Base-by-base conservation (phyloP, 2,888 invertebrate genomes). In the Drosophila incognita region DNA sequence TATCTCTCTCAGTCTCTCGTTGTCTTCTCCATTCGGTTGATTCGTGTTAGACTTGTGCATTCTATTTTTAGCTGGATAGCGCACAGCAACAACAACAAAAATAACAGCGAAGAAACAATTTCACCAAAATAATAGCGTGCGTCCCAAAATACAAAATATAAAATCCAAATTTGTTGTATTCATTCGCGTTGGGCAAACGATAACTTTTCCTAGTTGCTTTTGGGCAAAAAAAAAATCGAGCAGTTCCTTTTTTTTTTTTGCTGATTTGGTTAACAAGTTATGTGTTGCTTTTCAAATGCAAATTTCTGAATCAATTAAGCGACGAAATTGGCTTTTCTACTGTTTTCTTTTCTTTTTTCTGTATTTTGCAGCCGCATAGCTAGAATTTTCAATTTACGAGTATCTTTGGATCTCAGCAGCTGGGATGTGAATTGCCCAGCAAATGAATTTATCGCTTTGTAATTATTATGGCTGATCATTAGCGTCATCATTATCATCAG, bases 381-480 rank as follows among this genome's bases (percentile, higher is more conserved):
- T 15, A 35, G 24, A 52, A 60, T 24, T 40, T 69, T 49, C 51
- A 60, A 68, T 70, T 68, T 58, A 38, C 36, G 11, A 24, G 31
- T 54, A n/a, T 36, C 54, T 42, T 61, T 56, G 33, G 38, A 56
- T 46, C 24, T 8, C 15, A 4, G 51, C 51, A 11, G 29, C 13
- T 24, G 46, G 29, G 54, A 51, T 66, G 57, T 38, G 64, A 63
- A 67, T 76, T 67, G 76, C 27, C 7, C 13, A 65, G 66, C 69
- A 77, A 82, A 73, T 75, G 66, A 84, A 82, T 85, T 83, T 80
- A 82, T 83, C 64, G 85, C 61, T 75, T 64, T 78, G 69, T 84
- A 82, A 83, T 83, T 83, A 84, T 75, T 69, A 78, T 71, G 69
- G 56, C 54, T 72, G 75, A 78, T 81, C 81, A 80, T 82, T 78